Conservation (phyloP, 1,140 invertebrate species). For the Cyclargus thomasi region DNA sequence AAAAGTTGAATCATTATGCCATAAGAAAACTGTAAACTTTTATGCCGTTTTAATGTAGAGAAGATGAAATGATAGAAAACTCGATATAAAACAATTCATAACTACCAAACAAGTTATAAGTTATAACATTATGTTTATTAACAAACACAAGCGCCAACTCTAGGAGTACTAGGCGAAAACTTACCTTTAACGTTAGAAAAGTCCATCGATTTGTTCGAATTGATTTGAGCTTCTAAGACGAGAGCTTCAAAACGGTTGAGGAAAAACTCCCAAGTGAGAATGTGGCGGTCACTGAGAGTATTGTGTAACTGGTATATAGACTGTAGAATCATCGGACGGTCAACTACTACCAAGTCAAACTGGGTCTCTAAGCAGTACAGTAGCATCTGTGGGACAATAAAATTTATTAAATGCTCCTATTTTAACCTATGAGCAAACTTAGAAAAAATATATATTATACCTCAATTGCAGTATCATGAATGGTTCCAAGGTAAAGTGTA, state of each 20-base stretch:
- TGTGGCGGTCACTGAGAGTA: constrained; percentile 90
- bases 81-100: neutral
- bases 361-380: constrained; percentile 93
- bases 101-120: constrained; percentile 7
- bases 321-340: constrained; percentile 98
- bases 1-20: neutral
- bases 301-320: constrained; percentile 96
- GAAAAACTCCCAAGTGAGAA: constrained; percentile 99
- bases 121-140: constrained; percentile 1
- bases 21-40: neutral
- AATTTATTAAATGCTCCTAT: neutral
- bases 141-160: neutral
- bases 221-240: constrained; percentile 96
- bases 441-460: constrained; percentile 48
- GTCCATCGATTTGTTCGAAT: constrained; percentile 88
- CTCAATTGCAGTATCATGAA: constrained; percentile 90
- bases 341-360: constrained; percentile 95
- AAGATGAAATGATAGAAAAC: constrained; percentile 3
- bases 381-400: constrained; percentile 77
- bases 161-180: constrained; percentile 6
- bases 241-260: constrained; percentile 96
- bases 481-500: constrained; percentile 93
- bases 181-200: constrained; percentile 88
- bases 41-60: neutral
- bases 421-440: neutral